Evolutionary conservation across 2,113 vertebrate species (phyloP), one percentile per base, ranked within the genome.

Genomic region (Laticauda colubrina): DNA sequence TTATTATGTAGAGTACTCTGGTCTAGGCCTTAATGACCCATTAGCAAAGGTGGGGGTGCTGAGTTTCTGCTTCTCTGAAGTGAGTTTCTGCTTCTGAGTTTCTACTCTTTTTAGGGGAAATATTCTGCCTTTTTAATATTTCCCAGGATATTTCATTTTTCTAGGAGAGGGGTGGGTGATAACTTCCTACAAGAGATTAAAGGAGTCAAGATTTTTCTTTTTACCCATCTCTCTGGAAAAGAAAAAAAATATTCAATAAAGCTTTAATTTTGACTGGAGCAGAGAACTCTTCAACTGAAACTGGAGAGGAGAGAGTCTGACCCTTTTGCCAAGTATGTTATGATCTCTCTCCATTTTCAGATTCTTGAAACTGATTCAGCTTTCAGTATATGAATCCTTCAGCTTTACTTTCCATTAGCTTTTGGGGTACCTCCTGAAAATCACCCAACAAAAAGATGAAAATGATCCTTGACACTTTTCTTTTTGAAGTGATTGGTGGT

Each of bases 251-350:
- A 92, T 51, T 95, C 93, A 92, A 90, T 91, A 90, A 90, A n/a
- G 92, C 20, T 51, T 75, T 51, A 51, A 55, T 94, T 69, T 90
- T 94, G 90, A 94, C 86, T 88, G 95, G 95, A 91, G 75, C 95
- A 94, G 95, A 95, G 89, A 85, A 26, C 92, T 93, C 24, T 93
- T 94, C 90, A 93, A 90, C 93, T 95, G 92, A 93, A 91, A 94
- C 92, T 45, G 86, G 43, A 18, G 93, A 93, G 34, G 91, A 93
- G 92, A 93, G 94, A 87, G 55, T 55, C 91, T 93, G 53, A 75
- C 54, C 56, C 18, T 94, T 96, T 89, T 89, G 94, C 87, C 57
- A 96, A 91, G 92, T 93, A 9, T 0, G 0, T 48, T 87, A 54
- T 29, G 93, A 81, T 92, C 89, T 92, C 24, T 53, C 90, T 94